Evolutionary conservation across 2,888 invertebrate species (phyloP), one percentile per base, ranked within the genome.

Genomic region (Drosophila flavopinicola): DNA sequence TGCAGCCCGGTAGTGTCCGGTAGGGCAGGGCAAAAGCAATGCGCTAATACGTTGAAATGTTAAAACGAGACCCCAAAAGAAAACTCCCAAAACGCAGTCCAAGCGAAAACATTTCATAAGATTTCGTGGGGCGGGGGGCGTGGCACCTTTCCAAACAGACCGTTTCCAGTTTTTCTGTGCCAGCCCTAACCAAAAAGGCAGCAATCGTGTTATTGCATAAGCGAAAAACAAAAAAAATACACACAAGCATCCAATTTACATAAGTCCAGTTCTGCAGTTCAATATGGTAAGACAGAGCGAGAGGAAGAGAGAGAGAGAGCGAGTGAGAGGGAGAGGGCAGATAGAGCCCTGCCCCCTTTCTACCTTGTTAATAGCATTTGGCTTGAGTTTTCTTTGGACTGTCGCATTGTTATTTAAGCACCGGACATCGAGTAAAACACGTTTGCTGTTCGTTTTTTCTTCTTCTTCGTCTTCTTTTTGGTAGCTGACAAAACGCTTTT

Each of bases 391-490:
- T 71, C 63, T 57, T 45, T 60, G 15, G 23, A 30, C 39, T 42
- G 35, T 54, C 42, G 33, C 71, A 83, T 71, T 74, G 83, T 79
- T 79, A 61, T 60, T 75, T 66, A 74, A 79, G 72, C 68, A 77
- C 80, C 84, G 77, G 80, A 84, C 78, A 73, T 66, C 39, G 52
- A 66, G 65, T 59, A 47, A 79, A 79, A 79, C 79, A 80, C 75
- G 79, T 79, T 79, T 79, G 24, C 33, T n/a, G 45, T 25, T 42
- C 6, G 32, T 41, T 54, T 11, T 9, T 3, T 10, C 10, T 10
- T 33, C 37, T 37, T 13, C n/a, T 7, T 38, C 30, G n/a, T 13
- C 23, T 10, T 1, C 7, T 44, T 48, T 64, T 64, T 24, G 48
- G 39, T 58, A 20, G 20, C 59, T 35, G 49, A 65, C 70, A 42